Evolutionary conservation across 1,140 invertebrate species (phyloP).

Genomic region (Monochamus saltuarius): DNA sequence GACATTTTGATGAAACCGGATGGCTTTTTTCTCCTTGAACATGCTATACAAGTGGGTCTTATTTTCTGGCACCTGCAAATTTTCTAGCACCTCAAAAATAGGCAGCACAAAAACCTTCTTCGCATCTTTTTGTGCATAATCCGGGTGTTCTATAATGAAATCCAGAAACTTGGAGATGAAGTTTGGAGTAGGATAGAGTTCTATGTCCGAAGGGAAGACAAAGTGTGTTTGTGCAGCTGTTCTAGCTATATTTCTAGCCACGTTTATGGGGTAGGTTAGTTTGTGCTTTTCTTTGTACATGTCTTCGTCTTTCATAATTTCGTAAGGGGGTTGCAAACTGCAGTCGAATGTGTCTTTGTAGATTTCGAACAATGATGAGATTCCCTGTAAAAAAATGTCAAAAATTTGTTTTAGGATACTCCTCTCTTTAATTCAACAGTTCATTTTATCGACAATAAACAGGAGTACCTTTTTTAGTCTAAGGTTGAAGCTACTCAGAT

Average conservation of each 20-base stretch:
- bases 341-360: conserved; percentile 33
- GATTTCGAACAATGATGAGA: conserved; percentile 8
- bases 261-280: conserved; percentile 71
- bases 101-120: conserved; percentile 51
- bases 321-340: conserved; percentile 24
- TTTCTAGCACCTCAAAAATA: conserved; percentile 55
- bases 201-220: conserved; percentile 76
- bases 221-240: conserved; percentile 62
- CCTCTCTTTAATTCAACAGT: too few relatives aligned
- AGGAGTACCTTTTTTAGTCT: too few relatives aligned
- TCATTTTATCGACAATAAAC: too few relatives aligned
- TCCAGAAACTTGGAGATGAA: conserved; percentile 47
- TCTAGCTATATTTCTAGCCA: conserved; percentile 70
- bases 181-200: conserved; percentile 62
- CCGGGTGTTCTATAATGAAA: conserved; percentile 34
- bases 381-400: neutral
- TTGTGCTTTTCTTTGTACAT: conserved; percentile 53
- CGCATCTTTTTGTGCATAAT: conserved; percentile 15
- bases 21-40: conserved; percentile 51
- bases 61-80: conserved; percentile 34
- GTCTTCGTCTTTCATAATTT: conserved; percentile 18
- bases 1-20: conserved; percentile 59
- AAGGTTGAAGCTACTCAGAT: too few relatives aligned
- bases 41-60: conserved; percentile 52
- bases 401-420: too few relatives aligned